Conservation (phyloP, 2,113 vertebrate species). For the Dryoscopus gambensis region DNA sequence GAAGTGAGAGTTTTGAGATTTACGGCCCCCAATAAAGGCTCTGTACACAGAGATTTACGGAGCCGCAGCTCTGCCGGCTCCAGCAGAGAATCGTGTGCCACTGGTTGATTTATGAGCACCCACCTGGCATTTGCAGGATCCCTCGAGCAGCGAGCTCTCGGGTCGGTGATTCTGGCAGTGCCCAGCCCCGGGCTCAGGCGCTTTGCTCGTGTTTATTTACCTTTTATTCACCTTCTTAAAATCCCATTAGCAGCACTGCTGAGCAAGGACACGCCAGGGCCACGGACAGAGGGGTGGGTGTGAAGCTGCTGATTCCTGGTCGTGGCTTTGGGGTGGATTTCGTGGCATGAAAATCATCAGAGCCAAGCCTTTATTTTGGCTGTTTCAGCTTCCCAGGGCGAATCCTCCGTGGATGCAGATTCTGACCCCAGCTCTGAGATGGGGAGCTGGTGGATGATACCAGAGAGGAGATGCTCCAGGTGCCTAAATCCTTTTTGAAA, state of each 20-base stretch:
- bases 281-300: rapidly evolving
- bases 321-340: background rate
- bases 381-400: background rate
- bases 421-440: background rate
- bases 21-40: background rate
- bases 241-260: rapidly evolving
- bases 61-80: background rate
- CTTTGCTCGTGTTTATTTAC: background rate
- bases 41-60: background rate
- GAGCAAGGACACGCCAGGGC: rapidly evolving
- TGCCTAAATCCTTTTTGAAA: background rate
- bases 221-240: background rate
- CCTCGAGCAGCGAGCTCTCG: background rate
- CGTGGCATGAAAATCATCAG: background rate
- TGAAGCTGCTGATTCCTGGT: background rate
- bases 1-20: background rate
- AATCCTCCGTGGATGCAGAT: background rate
- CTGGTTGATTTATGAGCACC: background rate
- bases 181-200: background rate
- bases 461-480: background rate
- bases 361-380: background rate
- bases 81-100: background rate
- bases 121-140: background rate
- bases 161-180: background rate
- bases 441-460: background rate